Base-by-base conservation (phyloP, 2,888 invertebrate genomes). In the Adineta ricciae region DNA sequence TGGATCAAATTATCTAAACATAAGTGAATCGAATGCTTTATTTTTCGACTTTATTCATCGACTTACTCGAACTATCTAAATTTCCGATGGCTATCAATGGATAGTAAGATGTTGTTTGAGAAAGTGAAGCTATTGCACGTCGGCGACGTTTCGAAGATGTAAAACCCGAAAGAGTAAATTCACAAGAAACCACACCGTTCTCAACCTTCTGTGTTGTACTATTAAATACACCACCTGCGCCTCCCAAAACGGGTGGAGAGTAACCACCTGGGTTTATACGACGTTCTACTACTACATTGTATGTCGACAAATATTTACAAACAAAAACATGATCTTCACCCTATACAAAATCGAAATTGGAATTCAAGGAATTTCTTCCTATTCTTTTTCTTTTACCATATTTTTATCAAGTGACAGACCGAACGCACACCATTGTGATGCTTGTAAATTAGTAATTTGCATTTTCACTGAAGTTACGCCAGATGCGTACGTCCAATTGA, bases 271-370 rank as follows among this genome's bases (percentile, higher is more conserved):
- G 78, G 41, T 78, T 78, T n/a, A 41, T 41, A 9, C 36, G 4
- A 38, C 78, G 38, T 19, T 41, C n/a, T 2, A n/a, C 0, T 24
- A 9, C 21, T 41, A 78, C 41, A 24, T 24, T 38, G 5, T 38
- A 11, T 7, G 24, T 3, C 9, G 38, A 2, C 14, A 78, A 78
- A 14, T 36, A 41, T 41, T 78, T 21, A 3, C 78, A 78, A 41
- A 78, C 78, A 78, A 78, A 78, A 2, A 78, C 41, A 41, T 78
- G 78, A 41, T 78, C 78, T 9, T 78, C n/a, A 78, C 78, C 78
- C 78, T 78, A 41, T 4, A 11, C 2, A 78, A 78, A 41, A 50
- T 16, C 16, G 3, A 50, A 50, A 19, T 46, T n/a, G n/a, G n/a
- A n/a, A 46, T 46, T 46, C 11, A 46, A 11, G 5, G 11, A 2